A percentile compares a stretch with the other conserved stretches of the same genome.
phyloP scores from a whole-genome alignment of 2,113 vertebrate genomes.

The Bostrychus sinensis region DNA sequence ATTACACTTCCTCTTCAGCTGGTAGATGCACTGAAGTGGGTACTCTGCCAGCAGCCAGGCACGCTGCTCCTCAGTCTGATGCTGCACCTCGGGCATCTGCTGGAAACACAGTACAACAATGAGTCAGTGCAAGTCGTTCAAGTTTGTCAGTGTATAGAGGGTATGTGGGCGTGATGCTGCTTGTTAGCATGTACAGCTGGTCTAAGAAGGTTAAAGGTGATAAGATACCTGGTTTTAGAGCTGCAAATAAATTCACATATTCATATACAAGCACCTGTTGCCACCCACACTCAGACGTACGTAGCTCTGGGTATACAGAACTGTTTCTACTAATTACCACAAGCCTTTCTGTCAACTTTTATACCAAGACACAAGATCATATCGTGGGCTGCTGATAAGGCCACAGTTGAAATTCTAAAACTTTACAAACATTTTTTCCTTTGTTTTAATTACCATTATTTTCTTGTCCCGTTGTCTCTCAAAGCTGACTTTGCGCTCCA shows the following conservation, averaged over 20 bases:
- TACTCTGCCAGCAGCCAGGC: constrained; percentile 82
- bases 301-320: not conserved
- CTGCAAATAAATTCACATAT: constrained; percentile 3
- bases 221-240: not conserved
- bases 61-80: constrained; percentile 86
- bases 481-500: constrained; percentile 94
- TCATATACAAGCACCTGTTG: not conserved
- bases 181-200: not conserved
- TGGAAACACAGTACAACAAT: constrained; percentile 17
- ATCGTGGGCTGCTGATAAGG: too few species aligned
- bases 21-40: constrained; percentile 79
- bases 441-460: constrained; percentile 76
- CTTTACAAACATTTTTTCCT: not conserved
- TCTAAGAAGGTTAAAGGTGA: constrained; percentile 18
- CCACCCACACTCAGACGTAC: not conserved
- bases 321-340: constrained; percentile 20
- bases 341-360: constrained; percentile 22
- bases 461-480: constrained; percentile 88
- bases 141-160: not conserved
- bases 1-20: constrained; percentile 95
- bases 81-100: constrained; percentile 81
- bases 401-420: not conserved
- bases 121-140: constrained; percentile 26
- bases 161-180: constrained; percentile 7
- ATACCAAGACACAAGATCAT: not conserved